Evolutionary conservation across 2,888 invertebrate species (phyloP), one percentile per base, ranked within the genome.

Genomic region (Leuctra nigra): DNA sequence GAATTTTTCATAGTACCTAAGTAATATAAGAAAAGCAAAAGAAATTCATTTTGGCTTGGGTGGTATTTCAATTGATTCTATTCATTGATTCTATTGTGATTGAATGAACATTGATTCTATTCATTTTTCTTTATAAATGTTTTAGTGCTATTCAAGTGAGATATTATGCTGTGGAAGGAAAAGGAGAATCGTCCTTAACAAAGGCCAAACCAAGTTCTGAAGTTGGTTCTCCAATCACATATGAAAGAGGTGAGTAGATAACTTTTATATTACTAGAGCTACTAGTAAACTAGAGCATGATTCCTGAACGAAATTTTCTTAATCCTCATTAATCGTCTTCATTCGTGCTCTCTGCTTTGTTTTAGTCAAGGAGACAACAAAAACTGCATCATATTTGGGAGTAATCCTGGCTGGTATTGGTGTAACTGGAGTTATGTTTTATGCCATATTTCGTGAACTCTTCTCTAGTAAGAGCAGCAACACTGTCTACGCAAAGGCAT

Each of bases 391-490:
- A 7, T 95, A 95, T 68, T 79, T 87, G 64, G 86, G 86, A 13
- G 82, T 96, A 1, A 89, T 95, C 63, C 66, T 93, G 52, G 74
- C 83, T 35, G 93, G 92, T 1, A 70, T 92, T 58, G 88, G 87
- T 36, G 82, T 93, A 1, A 91, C 91, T 38, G 87, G 85, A 22
- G 74, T 87, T 2, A 83, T 95, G 70, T 86, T 91, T 68, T 95
- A 86, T 70, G 82, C 87, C 53, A 83, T 95, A 58, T 87, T 91
- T 65, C 80, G 82, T 59, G 95, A 95, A 72, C 73, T 96, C 22
- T 91, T 95, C 72, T 93, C 94, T 1, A 83, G 85, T 60, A 86
- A 86, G 63, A 94, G 93, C 70, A 85, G 92, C 0, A 91, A 88
- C 71, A 88, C 83, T 65, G 81, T 94, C 58, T 95, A 92, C 69